phyloP scores from a whole-genome alignment of 2,888 invertebrate species.

The Alloscopus bannaensis region DNA sequence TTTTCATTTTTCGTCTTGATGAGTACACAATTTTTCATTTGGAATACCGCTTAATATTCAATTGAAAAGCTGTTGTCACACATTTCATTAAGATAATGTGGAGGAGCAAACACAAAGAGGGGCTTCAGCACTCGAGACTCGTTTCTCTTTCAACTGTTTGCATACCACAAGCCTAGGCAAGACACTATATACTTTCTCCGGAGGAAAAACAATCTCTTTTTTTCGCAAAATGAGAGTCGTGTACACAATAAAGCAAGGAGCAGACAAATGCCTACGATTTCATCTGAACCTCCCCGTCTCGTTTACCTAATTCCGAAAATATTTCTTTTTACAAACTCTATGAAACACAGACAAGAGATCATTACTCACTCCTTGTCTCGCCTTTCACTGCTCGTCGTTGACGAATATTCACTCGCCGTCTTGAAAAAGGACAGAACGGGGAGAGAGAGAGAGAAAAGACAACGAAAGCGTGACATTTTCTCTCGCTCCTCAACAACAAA shows the following conservation, averaged over 20 bases:
- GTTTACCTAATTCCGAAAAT: background rate
- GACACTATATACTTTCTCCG: no score
- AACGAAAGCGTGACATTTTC: background rate
- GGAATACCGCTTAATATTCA: constrained; percentile 12
- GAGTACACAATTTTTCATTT: background rate
- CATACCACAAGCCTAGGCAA: no score
- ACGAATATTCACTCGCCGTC: no score
- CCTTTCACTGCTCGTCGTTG: background rate
- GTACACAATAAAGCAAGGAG: no score
- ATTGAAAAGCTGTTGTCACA: constrained; percentile 3
- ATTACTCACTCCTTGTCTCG: constrained; percentile 12
- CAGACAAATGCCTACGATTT: no score
- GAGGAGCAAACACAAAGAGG: background rate
- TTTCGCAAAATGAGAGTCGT: no score
- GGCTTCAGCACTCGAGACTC: no score
- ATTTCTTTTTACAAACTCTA: background rate
- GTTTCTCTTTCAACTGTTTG: no score
- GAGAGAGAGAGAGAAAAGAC: background rate
- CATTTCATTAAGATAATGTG: constrained; percentile 17
- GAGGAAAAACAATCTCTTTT: no score
- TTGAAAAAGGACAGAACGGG: no score
- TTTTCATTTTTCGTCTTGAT: no score
- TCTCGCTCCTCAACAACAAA: background rate
- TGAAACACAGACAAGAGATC: background rate
- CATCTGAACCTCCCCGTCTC: no score